Base-by-base conservation (phyloP, 2,797 vertebrate species). In the Ceryle rudis region DNA sequence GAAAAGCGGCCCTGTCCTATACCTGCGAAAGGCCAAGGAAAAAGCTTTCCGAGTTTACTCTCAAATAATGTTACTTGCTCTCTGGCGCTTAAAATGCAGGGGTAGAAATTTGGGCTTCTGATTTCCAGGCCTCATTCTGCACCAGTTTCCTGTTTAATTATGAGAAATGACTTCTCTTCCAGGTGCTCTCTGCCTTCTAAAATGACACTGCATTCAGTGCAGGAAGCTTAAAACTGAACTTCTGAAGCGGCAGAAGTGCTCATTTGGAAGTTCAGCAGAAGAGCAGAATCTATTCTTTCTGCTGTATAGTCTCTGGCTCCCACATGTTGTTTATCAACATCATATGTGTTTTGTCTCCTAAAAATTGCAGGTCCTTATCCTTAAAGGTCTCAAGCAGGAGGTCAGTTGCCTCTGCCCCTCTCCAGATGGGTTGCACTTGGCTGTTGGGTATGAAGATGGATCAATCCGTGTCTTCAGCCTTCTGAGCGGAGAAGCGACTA, bases 381-480 rank as follows among this genome's bases (percentile, higher is more conserved):
- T 99, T 74, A 98, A 99, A 84, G 99, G 99, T 14, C 98, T 98
- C 96, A 99, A 99, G 94, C 98, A 99, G 10, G 99, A 99, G 95
- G 99, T 99, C 77, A 99, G 98, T 41, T 98, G 97, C 94, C 97
- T 99, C 61, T 98, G 99, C 84, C 98, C 99, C 1, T 99, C 99
- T 39, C 99, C 99, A 6, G 99, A 99, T 23, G 99, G 99, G 15
- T 77, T 99, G 60, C 98, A 99, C 67, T 93, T 99, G 61, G 99
- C 99, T 9, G 99, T 99, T 92, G 99, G 99, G 4, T 99, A 99
- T 44, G 99, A 99, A 90, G 99, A 99, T 42, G 99, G 99, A 3
- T 98, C 98, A 0, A 98, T 99, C 80, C 98, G 98, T 41, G 95
- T 99, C 89, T 99, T 99, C 96, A 99, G 97, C 96, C 98, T 99